Percentiles rank a stretch among this genome's conserved stretches.
phyloP scores from a whole-genome alignment of 2,113 vertebrate species.

The Nothobranchius kuhntae region DNA sequence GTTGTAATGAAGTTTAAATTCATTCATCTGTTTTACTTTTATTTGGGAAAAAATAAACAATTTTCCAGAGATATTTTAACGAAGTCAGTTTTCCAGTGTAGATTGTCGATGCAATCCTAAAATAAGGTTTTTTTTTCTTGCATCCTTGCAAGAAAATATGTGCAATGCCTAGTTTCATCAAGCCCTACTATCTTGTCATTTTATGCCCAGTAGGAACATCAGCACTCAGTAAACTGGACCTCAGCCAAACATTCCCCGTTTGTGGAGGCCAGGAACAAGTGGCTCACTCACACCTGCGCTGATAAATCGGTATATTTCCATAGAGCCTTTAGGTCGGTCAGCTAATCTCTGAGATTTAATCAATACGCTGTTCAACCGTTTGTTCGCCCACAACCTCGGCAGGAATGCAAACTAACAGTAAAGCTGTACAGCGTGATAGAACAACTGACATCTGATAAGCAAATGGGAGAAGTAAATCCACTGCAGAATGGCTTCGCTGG shows the following conservation, averaged over 20 bases:
- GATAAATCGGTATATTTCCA: conserved; percentile 40
- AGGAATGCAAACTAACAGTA: conserved; percentile 45
- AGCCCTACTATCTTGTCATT: neutral
- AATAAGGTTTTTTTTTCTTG: no score
- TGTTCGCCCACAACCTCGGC: neutral
- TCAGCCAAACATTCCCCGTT: conserved; percentile 1
- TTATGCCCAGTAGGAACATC: neutral
- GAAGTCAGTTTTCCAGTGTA: no score
- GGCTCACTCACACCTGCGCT: conserved; percentile 9
- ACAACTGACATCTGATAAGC: conserved; percentile 67
- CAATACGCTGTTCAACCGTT: conserved; percentile 5
- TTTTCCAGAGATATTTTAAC: no score
- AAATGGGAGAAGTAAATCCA: conserved; percentile 35
- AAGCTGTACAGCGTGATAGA: conserved; percentile 43
- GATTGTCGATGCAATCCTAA: no score
- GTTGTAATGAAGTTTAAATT: no score
- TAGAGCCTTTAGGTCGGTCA: conserved; percentile 4
- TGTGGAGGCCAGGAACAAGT: conserved; percentile 11
- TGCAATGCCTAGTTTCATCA: neutral
- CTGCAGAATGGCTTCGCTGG: conserved; percentile 11
- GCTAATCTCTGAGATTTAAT: conserved; percentile 48
- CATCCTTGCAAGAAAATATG: no score
- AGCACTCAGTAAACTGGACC: conserved; percentile 8
- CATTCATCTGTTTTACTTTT: no score
- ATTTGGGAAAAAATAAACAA: no score